Percentiles rank a stretch among this genome's conserved stretches.
Evolutionary conservation across 2,797 vertebrate species (phyloP).

Genomic region (Lagorchestes hirsutus): DNA sequence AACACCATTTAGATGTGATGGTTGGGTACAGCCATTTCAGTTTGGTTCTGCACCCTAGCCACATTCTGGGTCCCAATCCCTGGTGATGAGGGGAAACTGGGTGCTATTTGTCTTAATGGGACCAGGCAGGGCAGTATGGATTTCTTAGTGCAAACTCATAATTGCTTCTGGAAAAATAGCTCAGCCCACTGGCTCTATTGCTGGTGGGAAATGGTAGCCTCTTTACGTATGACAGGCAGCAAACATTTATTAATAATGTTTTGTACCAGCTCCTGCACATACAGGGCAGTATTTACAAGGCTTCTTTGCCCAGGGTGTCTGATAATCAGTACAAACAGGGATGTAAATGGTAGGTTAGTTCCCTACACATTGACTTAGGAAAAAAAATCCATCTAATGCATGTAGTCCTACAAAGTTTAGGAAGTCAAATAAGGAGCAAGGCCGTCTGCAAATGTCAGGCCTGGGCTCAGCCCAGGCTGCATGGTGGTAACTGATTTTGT

Average conservation of each 20-base stretch:
- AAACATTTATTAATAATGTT: slow-evolving; percentile 43
- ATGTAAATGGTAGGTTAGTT: slow-evolving; percentile 68
- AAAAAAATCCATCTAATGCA: background rate
- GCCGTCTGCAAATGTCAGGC: slow-evolving; percentile 82
- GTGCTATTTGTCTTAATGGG: background rate
- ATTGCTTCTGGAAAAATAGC: background rate
- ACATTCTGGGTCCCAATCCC: background rate
- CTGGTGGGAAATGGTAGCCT: background rate
- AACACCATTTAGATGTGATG: background rate
- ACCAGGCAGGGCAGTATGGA: background rate
- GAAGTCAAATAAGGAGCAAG: slow-evolving; percentile 79
- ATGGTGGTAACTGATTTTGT: slow-evolving; percentile 77
- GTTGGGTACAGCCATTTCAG: background rate
- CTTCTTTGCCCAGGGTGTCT: slow-evolving; percentile 47
- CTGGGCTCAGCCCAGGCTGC: slow-evolving; percentile 56
- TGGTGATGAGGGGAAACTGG: background rate
- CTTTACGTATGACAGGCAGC: background rate
- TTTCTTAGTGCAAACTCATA: slow-evolving; percentile 14
- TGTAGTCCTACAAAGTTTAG: slow-evolving; percentile 71
- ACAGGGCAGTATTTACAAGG: slow-evolving; percentile 20
- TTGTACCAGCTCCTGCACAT: slow-evolving; percentile 24
- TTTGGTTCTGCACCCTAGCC: background rate
- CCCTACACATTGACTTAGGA: slow-evolving; percentile 64
- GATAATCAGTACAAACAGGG: slow-evolving; percentile 62
- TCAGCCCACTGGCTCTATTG: accelerated